Evolutionary conservation across 2,797 vertebrate genomes (phyloP).

Genomic region (Darevskia mixta): DNA sequence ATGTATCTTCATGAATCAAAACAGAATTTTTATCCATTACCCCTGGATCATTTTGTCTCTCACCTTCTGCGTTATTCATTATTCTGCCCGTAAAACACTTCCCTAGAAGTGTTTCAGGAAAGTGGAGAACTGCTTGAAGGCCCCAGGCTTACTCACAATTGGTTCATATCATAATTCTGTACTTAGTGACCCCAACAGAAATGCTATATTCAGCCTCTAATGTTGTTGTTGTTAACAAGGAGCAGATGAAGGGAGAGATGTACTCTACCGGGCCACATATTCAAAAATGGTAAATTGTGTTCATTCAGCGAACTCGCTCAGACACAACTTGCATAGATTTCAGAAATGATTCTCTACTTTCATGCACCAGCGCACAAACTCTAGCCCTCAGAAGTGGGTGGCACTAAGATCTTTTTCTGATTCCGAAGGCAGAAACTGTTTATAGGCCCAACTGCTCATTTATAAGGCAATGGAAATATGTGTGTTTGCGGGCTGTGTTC

Average conservation of each 20-base stretch:
- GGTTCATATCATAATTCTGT: constrained; percentile 11
- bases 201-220: neutral
- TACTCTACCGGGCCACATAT: neutral
- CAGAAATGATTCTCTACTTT: constrained; percentile 25
- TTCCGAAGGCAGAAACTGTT: constrained; percentile 15
- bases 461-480: neutral
- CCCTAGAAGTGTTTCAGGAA: neutral
- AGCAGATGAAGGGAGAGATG: neutral
- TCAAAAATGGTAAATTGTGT: constrained; percentile 25
- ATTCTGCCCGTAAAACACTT: neutral
- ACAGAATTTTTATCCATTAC: neutral
- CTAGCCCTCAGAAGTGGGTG: constrained; percentile 16
- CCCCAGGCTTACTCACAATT: neutral
- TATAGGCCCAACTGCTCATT: neutral
- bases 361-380: constrained; percentile 17
- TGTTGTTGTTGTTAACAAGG: neutral
- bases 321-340: constrained; percentile 26
- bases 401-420: constrained; percentile 9
- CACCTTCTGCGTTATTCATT: neutral
- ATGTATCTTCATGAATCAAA: constrained; percentile 6
- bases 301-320: constrained; percentile 28
- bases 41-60: constrained; percentile 20
- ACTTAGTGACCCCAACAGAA: neutral
- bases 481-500: neutral
- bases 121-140: neutral